Percentiles rank a stretch among this genome's conserved stretches.
Conservation (phyloP, 1,140 invertebrate genomes). For the Bombus superbus region DNA sequence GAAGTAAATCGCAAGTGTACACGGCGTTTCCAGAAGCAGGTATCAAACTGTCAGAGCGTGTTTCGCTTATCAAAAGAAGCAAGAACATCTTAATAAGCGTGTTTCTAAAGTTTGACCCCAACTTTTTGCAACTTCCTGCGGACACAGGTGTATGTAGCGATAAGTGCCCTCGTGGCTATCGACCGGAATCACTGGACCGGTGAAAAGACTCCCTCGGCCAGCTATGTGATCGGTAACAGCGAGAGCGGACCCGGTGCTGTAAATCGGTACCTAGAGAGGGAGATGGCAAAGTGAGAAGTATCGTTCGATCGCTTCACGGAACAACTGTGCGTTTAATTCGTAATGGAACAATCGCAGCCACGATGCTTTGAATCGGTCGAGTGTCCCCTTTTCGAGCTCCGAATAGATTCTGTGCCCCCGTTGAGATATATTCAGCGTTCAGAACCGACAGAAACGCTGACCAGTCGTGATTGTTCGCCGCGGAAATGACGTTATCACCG, state of each 20-base stretch:
- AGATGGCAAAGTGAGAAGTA: neutral
- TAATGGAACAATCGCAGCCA: conserved; percentile 30
- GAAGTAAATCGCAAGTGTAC: neutral
- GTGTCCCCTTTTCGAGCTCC: conserved; percentile 13
- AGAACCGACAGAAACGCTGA: conserved; percentile 40
- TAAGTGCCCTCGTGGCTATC: neutral
- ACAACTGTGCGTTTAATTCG: conserved; percentile 39
- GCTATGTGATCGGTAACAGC: neutral
- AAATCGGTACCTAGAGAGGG: neutral
- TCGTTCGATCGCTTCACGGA: conserved; percentile 32
- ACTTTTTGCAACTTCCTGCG: neutral
- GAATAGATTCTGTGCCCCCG: neutral
- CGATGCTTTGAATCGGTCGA: conserved; percentile 24
- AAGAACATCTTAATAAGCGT: too few species aligned
- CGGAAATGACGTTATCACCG: conserved; percentile 62
- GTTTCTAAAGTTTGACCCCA: neutral
- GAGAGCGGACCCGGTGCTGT: neutral
- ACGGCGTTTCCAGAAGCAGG: neutral
- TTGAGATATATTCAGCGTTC: conserved; percentile 50
- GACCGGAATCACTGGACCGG: neutral
- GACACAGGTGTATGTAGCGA: neutral
- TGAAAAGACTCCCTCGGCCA: neutral
- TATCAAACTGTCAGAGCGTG: neutral
- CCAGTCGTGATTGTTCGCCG: conserved; percentile 50
- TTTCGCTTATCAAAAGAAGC: neutral